Conservation (phyloP, 2,888 invertebrate genomes). For the Lampropteryx suffumata region DNA sequence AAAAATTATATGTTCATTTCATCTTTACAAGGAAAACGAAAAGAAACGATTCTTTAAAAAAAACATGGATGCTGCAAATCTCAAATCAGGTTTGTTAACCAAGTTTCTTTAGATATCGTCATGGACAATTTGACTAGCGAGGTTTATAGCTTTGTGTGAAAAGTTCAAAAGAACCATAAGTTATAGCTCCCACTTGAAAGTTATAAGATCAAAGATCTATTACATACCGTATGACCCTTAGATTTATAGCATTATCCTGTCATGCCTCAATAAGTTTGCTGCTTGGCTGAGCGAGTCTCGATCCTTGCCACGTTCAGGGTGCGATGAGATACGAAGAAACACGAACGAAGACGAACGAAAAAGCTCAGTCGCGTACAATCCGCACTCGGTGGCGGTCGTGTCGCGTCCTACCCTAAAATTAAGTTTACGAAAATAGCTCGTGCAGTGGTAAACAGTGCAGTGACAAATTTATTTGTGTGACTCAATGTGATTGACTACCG, state of each 20-base stretch:
- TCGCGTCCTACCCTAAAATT: slow-evolving; percentile 26
- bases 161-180: slow-evolving; percentile 18
- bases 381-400: slow-evolving; percentile 48
- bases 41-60: too few relatives aligned
- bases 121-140: too few relatives aligned
- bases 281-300: slow-evolving; percentile 56
- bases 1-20: too few relatives aligned
- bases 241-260: slow-evolving; percentile 63
- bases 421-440: slow-evolving; percentile 67
- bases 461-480: slow-evolving; percentile 26
- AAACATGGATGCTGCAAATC: too few relatives aligned
- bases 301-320: slow-evolving; percentile 51
- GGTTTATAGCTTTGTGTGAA: neutral
- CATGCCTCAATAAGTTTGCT: slow-evolving; percentile 59
- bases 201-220: slow-evolving; percentile 47
- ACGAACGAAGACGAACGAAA: neutral
- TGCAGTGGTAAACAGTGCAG: slow-evolving; percentile 36
- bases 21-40: too few relatives aligned
- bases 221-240: slow-evolving; percentile 51
- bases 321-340: slow-evolving; percentile 1
- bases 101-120: too few relatives aligned
- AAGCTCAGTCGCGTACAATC: slow-evolving; percentile 53
- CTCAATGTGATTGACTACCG: slow-evolving; percentile 22
- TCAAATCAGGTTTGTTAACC: too few relatives aligned
- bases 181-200: slow-evolving; percentile 14